Conservation (phyloP, 1,140 invertebrate genomes). For the Trachymyrmex cornetzi region DNA sequence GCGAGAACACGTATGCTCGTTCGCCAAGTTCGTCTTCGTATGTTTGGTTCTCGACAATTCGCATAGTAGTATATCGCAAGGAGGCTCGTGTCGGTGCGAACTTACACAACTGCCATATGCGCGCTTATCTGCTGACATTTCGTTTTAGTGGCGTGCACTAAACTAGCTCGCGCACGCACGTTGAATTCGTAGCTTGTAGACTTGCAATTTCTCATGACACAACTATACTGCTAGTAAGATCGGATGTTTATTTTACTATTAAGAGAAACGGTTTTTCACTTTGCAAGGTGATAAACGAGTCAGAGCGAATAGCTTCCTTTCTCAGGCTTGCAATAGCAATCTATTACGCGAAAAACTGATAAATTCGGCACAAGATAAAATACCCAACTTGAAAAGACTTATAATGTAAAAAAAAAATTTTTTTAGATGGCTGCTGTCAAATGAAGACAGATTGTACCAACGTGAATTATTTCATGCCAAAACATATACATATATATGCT, state of each 20-base stretch:
- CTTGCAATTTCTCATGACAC: conserved; percentile 44
- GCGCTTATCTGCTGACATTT: conserved; percentile 50
- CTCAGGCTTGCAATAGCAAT: neutral
- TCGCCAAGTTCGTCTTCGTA: conserved; percentile 51
- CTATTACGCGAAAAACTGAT: conserved; percentile 40
- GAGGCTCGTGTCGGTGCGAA: neutral
- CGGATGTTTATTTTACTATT: conserved; percentile 11
- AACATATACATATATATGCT: neutral
- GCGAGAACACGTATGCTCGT: conserved; percentile 29
- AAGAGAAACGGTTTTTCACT: conserved; percentile 42
- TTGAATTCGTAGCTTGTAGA: conserved; percentile 40
- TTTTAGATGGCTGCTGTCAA: neutral
- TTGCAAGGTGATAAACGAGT: conserved; percentile 16
- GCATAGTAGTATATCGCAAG: neutral
- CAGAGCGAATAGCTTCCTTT: neutral
- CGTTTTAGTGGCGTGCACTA: conserved; percentile 45
- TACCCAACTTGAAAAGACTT: conserved; percentile 2
- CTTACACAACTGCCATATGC: conserved; percentile 41
- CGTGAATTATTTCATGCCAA: conserved; percentile 23
- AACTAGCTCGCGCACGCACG: conserved; percentile 36
- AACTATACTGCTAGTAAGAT: conserved; percentile 20
- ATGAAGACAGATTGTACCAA: conserved; percentile 34
- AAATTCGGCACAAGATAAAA: conserved; percentile 51
- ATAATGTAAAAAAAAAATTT: conserved; percentile 29
- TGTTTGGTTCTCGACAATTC: conserved; percentile 48